These are phyloP conservation scores for Schizothorax lantsangensis DNA, from an alignment of 2,797 vertebrate genomes.

Conservation along the genomic window DNA sequence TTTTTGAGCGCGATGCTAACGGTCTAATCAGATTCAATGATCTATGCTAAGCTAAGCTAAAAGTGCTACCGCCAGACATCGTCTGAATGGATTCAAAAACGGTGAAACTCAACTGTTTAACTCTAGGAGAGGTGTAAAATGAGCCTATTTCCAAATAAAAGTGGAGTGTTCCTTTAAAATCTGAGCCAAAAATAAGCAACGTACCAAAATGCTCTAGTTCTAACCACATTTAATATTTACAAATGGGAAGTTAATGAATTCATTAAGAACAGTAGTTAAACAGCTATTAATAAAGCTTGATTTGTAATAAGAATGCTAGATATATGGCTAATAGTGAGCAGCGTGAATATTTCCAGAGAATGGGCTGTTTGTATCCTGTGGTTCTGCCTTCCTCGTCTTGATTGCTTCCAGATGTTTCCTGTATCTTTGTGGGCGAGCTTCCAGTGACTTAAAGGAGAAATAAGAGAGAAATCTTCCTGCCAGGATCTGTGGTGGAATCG, in stretches of 20 bases:
- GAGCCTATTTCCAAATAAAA: no score
- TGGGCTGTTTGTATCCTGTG: constrained; percentile 75
- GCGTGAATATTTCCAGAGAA: constrained; percentile 55
- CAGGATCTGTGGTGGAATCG: constrained; percentile 49
- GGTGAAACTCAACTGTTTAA: no score
- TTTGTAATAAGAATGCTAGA: background rate
- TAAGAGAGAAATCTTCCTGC: constrained; percentile 37
- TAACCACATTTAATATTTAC: background rate
- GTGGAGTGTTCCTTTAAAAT: background rate
- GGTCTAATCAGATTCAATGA: no score
- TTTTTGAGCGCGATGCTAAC: no score
- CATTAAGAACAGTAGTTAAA: background rate
- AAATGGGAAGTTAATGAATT: background rate
- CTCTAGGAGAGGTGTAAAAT: no score
- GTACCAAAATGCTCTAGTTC: background rate
- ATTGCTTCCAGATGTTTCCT: constrained; percentile 96
- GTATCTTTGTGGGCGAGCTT: constrained; percentile 72
- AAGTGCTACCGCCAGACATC: no score
- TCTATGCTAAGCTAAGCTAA: no score
- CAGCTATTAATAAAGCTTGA: background rate
- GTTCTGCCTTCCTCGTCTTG: constrained; percentile 71
- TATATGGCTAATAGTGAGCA: constrained; percentile 30
- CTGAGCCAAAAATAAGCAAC: constrained; percentile 1
- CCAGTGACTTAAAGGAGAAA: constrained; percentile 52
- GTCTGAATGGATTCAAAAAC: no score